Base-by-base conservation (phyloP, 2,888 invertebrate species). In the Lacanobia wlatinum region DNA sequence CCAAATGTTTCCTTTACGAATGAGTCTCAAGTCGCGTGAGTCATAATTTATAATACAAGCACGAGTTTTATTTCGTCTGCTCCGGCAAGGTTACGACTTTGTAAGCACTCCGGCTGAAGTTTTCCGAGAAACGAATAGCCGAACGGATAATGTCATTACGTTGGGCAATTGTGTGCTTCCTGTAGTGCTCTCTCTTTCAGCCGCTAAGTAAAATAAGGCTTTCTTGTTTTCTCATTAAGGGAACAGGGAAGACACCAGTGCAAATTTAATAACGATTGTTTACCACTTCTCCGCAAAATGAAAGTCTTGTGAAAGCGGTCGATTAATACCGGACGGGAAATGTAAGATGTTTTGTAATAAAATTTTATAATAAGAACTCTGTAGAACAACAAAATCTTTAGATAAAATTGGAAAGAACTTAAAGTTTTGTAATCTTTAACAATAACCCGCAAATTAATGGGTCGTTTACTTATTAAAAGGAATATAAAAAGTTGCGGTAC, bases 231-330 rank as follows among this genome's bases (percentile, higher is more conserved):
- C 89, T 85, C 90, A 89, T 88, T 88, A 87, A 91, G 88, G 86
- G 89, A 91, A 87, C 90, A 88, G 89, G 89, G 91, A 91, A 93
- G 93, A 93, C 92, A 93, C 90, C 93, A 94, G 94, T 94, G 93
- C 91, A 94, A 95, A 95, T 95, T 95, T 94, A 95, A 95, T 95
- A 95, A 95, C 93, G 93, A 95, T 95, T 95, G 94, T 95, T 95
- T 95, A 94, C 95, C 91, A 94, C 92, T 92, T 91, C 87, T 79
- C 92, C 90, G 88, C 91, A 91, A 92, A 94, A 94, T 93, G 91
- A 93, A 94, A 92, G 87, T 89, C 89, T 92, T 87, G 91, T 87
- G 90, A 91, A 93, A 91, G 89, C 90, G 89, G 87, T 88, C 92
- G 91, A 93, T 93, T 93, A 92, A 89, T 89, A 83, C 86, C 84